A percentile compares a stretch with the other conserved stretches of the same genome.
Evolutionary conservation across 1,140 invertebrate genomes (phyloP).

Genomic region (Maniola jurtina): DNA sequence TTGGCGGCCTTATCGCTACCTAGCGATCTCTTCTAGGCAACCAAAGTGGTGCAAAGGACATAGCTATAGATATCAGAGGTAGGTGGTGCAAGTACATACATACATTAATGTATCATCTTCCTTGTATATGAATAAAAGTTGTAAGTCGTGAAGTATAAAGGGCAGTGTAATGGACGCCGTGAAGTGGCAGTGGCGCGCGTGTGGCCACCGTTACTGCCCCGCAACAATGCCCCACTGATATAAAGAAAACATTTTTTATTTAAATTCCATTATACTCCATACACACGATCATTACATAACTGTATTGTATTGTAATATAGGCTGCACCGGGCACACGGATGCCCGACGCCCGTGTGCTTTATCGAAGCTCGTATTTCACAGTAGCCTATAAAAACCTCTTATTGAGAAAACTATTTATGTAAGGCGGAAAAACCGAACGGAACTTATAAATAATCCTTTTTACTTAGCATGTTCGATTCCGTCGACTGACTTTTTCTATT

Average conservation of each 20-base stretch:
- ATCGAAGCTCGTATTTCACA: constrained; percentile 17
- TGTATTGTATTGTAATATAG: constrained; percentile 39
- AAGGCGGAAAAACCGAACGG: neutral
- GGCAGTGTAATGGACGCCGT: constrained; percentile 36
- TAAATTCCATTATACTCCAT: constrained; percentile 64
- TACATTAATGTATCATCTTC: too few relatives aligned
- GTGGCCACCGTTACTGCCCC: constrained; percentile 69
- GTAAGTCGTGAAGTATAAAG: constrained; percentile 56
- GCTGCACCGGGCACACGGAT: constrained; percentile 29
- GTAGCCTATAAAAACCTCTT: constrained; percentile 29
- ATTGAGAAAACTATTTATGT: neutral
- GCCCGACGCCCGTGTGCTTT: constrained; percentile 1
- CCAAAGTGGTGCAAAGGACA: too few relatives aligned
- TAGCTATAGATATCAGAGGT: too few relatives aligned
- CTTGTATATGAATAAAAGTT: constrained; percentile 17
- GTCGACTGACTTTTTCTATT: too few relatives aligned
- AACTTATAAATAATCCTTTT: neutral
- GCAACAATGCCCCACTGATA: constrained; percentile 73
- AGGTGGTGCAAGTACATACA: too few relatives aligned
- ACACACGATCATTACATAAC: constrained; percentile 52
- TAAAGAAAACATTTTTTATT: constrained; percentile 78
- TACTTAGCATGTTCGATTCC: too few relatives aligned
- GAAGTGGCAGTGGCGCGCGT: constrained; percentile 59
- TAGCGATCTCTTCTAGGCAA: too few relatives aligned
- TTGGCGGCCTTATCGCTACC: too few relatives aligned